phyloP scores from a whole-genome alignment of 2,797 vertebrate genomes.

The Emys orbicularis region DNA sequence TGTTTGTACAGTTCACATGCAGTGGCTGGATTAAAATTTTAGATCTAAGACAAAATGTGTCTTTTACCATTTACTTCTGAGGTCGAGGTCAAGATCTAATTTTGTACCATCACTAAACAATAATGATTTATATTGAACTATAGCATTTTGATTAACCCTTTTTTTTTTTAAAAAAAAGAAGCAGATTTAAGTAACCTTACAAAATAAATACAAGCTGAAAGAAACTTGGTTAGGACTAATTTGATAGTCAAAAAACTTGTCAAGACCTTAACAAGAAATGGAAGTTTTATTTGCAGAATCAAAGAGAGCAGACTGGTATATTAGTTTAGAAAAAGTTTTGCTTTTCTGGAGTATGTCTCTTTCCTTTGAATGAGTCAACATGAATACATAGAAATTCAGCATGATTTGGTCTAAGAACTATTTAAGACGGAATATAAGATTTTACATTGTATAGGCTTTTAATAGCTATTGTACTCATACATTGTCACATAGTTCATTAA shows the following conservation, averaged over 20 bases:
- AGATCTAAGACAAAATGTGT: neutral
- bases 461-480: neutral
- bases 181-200: neutral
- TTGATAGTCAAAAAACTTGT: neutral
- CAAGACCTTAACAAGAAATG: neutral
- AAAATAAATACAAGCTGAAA: neutral
- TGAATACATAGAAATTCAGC: neutral
- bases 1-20: neutral
- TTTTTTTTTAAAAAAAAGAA: neutral
- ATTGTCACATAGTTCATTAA: neutral
- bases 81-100: neutral
- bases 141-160: neutral
- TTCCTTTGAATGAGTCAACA: neutral
- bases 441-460: neutral
- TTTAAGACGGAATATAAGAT: neutral
- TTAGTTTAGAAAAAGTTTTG: neutral
- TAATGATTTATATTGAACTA: neutral
- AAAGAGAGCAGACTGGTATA: neutral
- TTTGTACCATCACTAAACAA: neutral
- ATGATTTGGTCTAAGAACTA: neutral
- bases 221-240: neutral
- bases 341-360: neutral
- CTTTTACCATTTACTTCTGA: neutral
- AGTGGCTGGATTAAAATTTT: neutral
- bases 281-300: neutral